Base-by-base conservation (phyloP, 1,140 invertebrate species). In the Drosophila virilis region DNA sequence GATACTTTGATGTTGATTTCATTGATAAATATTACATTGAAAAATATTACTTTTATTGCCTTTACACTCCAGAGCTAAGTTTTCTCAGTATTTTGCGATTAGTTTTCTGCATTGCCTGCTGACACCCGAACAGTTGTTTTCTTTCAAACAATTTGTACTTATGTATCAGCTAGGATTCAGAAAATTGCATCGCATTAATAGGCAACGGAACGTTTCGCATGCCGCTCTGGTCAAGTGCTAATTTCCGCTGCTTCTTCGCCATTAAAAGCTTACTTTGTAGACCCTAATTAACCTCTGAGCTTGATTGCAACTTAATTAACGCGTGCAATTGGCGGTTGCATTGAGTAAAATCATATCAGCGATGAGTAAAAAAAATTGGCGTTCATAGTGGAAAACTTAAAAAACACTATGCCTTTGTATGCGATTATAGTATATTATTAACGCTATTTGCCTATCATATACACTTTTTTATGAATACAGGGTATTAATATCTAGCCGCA, bases 241-340 rank as follows among this genome's bases (percentile, higher is more conserved):
- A 68, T 74, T 67, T 60, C 71, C 64, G 55, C 42, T 74, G 35
- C 22, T 48, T 13, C 57, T 52, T 52, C 59, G 57, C 61, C 64
- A 46, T 64, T 66, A 76, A 69, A 57, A 65, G 66, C 79, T 78
- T 75, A 78, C 70, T 59, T 66, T 72, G 75, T 69, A 51, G 51
- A 37, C 50, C 75, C 67, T 85, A 85, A 85, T 85, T 86, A 86
- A 68, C 60, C 67, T 60, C 70, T 85, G 74, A 68, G 82, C 82
- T 74, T 76, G 64, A 86, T 75, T 78, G 72, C 70, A 77, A 85
- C 78, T 81, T 74, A 86, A 86, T 85, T 85, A 86, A 69, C 64
- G 73, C 71, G 46, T 46, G 74, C 74, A 85, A 86, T 85, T 85
- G 78, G 69, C 70, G 62, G 22, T 46, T 43, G 69, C 58, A 76